Percentiles rank a stretch among this genome's conserved stretches.
phyloP scores from a whole-genome alignment of 2,113 vertebrate species.

The Cyprinodon tularosa region DNA sequence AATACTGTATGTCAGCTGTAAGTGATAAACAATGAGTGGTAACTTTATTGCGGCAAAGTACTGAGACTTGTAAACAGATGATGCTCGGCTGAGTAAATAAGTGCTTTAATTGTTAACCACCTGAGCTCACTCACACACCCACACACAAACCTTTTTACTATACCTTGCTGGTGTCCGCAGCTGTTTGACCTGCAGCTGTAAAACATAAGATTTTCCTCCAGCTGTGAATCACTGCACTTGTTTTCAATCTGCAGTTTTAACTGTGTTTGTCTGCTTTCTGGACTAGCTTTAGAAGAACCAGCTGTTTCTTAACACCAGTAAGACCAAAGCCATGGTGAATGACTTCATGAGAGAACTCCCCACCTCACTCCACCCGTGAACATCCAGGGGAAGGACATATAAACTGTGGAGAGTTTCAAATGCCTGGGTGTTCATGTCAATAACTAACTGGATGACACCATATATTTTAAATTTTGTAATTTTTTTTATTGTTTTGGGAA shows the following conservation, averaged over 20 bases:
- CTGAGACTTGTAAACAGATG: slow-evolving; percentile 29
- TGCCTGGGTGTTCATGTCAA: too few relatives aligned
- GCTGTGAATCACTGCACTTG: not conserved
- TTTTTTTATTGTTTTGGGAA: too few relatives aligned
- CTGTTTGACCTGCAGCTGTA: slow-evolving; percentile 40
- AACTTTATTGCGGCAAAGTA: slow-evolving; percentile 29
- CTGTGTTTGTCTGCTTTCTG: not conserved
- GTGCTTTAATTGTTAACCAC: slow-evolving; percentile 21
- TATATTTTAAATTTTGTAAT: too few relatives aligned
- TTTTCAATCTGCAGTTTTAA: not conserved
- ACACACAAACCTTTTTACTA: slow-evolving; percentile 4
- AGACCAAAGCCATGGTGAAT: too few relatives aligned
- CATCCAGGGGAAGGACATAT: too few relatives aligned
- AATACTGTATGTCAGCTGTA: slow-evolving; percentile 2
- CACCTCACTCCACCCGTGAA: too few relatives aligned
- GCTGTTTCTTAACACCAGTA: too few relatives aligned
- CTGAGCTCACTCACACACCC: slow-evolving; percentile 13
- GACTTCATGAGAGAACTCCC: too few relatives aligned
- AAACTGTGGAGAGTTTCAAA: too few relatives aligned
- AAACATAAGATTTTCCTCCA: slow-evolving; percentile 1
- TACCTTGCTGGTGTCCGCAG: not conserved
- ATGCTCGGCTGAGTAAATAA: slow-evolving; percentile 14
- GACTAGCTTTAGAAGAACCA: too few relatives aligned
- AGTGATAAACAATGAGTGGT: slow-evolving; percentile 21
- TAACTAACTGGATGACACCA: too few relatives aligned